Base-by-base conservation (phyloP, 1,140 invertebrate genomes). In the Drosophila sproati region DNA sequence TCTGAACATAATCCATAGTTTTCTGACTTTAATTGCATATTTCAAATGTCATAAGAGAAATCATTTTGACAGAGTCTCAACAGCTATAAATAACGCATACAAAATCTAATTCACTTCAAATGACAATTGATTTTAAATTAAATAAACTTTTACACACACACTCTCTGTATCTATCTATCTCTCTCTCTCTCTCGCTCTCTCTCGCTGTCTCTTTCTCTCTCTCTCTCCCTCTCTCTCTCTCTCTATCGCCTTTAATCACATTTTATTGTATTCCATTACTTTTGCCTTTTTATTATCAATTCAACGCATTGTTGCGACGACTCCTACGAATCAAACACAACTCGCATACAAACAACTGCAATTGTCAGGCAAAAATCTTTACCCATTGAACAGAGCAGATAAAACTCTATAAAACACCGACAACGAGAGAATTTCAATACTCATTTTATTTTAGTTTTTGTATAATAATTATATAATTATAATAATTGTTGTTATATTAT, bases 201-300 rank as follows among this genome's bases (percentile, higher is more conserved):
- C 20, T 20, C 20, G 0, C 20, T 20, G 0, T 20, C 20, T 20
- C 20, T 20, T 1, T 20, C 20, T 20, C 20, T 20, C 20, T 20
- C 20, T 20, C 20, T 20, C 20, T 20, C 20, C 1, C 20, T 20
- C 20, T 20, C 20, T 20, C 41, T 56, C 32, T 34, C 20, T 8
- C 52, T 20, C 8, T 20, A 31, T 68, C 5, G 28, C 47, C 34
- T 68, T 6, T 59, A 59, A 68, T 41, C 37, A 45, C 20, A 10
- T 43, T 43, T 63, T 37, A 45, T 29, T 12, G 32, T 63, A 43
- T 37, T 5, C 3, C 7, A 5, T 62, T 35, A 47, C 37, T 37
- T 32, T 39, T 3, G 37, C 62, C 28, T 0, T 62, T 28, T 50
- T 10, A 28, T 5, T 12, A 32, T 28, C 20, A 12, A 34, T 61